Percentiles rank a stretch among this genome's conserved stretches.
Evolutionary conservation across 2,888 invertebrate species (phyloP).

Genomic region (Amorpha juglandis): DNA sequence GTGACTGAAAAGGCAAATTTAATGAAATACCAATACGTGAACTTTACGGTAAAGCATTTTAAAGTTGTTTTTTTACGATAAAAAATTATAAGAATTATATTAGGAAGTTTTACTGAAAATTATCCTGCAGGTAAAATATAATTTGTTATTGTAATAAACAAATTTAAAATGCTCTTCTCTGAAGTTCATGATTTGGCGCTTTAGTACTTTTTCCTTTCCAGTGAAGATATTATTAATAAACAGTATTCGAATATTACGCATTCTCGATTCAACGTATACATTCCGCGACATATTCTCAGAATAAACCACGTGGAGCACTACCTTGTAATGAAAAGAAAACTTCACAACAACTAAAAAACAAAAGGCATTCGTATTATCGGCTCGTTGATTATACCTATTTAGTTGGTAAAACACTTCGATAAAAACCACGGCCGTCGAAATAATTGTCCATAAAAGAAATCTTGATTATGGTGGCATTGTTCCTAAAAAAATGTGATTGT

Average conservation of each 20-base stretch:
- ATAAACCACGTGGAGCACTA: not conserved
- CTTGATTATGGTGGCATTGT: not conserved
- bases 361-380: not conserved
- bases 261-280: not conserved
- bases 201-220: no score
- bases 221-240: not conserved
- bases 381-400: not conserved
- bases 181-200: no score
- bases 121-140: no score
- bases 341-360: not conserved
- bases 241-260: not conserved
- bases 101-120: no score
- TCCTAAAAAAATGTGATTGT: no score
- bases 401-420: slow-evolving; percentile 1
- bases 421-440: slow-evolving; percentile 15
- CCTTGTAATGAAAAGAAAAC: not conserved
- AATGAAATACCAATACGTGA: no score
- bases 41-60: no score
- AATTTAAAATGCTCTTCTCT: no score
- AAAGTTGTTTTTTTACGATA: no score
- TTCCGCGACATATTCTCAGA: not conserved
- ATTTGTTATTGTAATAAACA: no score
- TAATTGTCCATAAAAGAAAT: slow-evolving; percentile 9
- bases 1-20: no score
- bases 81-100: no score